Base-by-base conservation (phyloP, 2,888 invertebrate species). In the Tridacna crocea region DNA sequence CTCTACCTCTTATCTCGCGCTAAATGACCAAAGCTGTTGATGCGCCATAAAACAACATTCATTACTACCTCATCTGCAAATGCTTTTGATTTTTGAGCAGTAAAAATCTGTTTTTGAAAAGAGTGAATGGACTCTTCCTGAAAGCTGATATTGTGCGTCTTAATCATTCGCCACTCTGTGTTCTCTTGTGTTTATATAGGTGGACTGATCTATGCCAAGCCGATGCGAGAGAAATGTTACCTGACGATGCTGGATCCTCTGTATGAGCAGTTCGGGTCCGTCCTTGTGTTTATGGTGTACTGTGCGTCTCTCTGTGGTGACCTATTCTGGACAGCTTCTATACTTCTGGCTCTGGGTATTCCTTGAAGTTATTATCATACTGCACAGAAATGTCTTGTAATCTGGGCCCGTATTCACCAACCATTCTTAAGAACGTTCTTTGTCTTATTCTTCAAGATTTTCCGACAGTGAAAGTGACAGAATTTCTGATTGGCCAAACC, bases 161-260 rank as follows among this genome's bases (percentile, higher is more conserved):
- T 36, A 36, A 4, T 36, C 36, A 36, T 36, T 36, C 8, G 36
- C 36, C 36, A 4, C 65, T 65, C n/a, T 65, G 24, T 12, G 2
- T 24, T 65, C 22, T 26, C 11, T 27, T 66, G n/a, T 27, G 17
- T 12, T 26, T 27, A 2, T 58, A 11, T 83, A 93, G 93, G 92
- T 72, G 93, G 93, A 0, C 55, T 91, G 15, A 72, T 92, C 1
- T 93, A 89, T 89, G 93, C 93, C 17, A 86, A 87, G 27, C 89
- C 83, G 48, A 93, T 93, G 93, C 81, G 93, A 79, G 91, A 91
- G 12, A 83, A 83, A 65, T 77, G 87, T 65, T 93, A 93, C 83
- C 68, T 93, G 75, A 93, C 93, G 10, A 91, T 93, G 92, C 78
- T 93, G 55, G 93, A 93, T 73, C 93, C 93, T 0, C 88, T 93